Percentiles rank a stretch among this genome's conserved stretches.
phyloP scores from a whole-genome alignment of 2,888 invertebrate species.

The Sphecodes monilicornis region DNA sequence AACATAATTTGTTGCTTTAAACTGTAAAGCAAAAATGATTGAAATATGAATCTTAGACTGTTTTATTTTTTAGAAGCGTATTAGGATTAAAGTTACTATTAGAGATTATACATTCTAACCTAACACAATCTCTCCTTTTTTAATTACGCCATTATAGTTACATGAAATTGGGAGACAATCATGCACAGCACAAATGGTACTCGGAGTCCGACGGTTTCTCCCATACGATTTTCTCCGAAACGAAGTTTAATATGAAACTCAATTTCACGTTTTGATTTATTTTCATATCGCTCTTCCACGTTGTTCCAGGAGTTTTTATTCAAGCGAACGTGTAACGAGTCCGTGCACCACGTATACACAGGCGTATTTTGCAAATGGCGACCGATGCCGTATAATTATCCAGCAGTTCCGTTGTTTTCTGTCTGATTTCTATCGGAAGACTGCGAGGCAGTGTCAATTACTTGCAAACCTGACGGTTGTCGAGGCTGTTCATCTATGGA shows the following conservation, averaged over 20 bases:
- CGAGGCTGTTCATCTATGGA: neutral
- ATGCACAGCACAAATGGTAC: neutral
- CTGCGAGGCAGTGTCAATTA: neutral
- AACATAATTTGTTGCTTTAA: too few species aligned
- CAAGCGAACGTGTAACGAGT: neutral
- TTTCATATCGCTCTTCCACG: neutral
- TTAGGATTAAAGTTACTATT: too few species aligned
- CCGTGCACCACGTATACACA: neutral
- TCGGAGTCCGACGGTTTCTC: neutral
- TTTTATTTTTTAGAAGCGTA: too few species aligned
- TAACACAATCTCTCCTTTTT: neutral
- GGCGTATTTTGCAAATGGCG: neutral
- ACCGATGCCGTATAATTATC: neutral
- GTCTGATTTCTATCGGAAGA: neutral
- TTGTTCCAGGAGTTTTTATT: neutral
- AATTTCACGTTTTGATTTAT: conserved; percentile 7
- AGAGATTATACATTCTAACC: too few species aligned
- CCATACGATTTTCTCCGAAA: neutral
- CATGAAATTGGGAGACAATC: neutral
- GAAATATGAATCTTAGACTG: too few species aligned
- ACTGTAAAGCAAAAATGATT: too few species aligned
- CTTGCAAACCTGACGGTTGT: neutral
- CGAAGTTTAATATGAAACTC: conserved; percentile 1
- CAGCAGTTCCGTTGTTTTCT: neutral
- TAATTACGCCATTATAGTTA: neutral